Percentiles rank a stretch among this genome's conserved stretches.
phyloP scores from a whole-genome alignment of 2,888 invertebrate species.

The Halictus ligatus region DNA sequence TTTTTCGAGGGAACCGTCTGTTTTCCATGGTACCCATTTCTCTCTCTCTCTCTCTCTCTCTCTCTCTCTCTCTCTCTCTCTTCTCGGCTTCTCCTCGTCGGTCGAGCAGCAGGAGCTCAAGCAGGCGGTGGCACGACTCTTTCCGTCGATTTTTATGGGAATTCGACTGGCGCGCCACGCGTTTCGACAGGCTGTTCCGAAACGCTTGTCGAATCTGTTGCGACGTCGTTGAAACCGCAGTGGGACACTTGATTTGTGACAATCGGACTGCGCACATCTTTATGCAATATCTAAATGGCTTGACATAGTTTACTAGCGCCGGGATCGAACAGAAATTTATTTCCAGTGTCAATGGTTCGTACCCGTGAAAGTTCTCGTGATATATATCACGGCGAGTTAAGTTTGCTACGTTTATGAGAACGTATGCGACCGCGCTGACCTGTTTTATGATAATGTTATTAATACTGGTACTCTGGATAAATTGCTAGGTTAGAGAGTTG shows the following conservation, averaged over 20 bases:
- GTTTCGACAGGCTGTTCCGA: not conserved
- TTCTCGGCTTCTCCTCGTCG: not conserved
- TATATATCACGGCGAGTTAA: not conserved
- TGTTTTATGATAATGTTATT: not conserved
- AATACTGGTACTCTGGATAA: not conserved
- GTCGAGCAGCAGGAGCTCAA: not conserved
- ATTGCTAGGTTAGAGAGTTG: not conserved
- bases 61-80: not conserved
- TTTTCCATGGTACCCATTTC: conserved; percentile 2
- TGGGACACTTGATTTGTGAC: not conserved
- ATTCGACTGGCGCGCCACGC: not conserved
- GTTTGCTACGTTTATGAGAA: not conserved
- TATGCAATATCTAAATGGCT: not conserved
- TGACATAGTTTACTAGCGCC: not conserved
- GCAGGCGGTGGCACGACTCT: not conserved
- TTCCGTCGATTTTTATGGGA: conserved; percentile 35
- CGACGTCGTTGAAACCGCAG: conserved; percentile 13
- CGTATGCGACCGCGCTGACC: not conserved
- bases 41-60: not conserved
- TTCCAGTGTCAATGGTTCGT: not conserved
- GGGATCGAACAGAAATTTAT: not conserved
- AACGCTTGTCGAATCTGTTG: conserved; percentile 39
- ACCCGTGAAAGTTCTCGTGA: not conserved
- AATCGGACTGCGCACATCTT: not conserved
- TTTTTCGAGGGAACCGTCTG: conserved; percentile 36